Evolutionary conservation across 2,888 invertebrate genomes (phyloP).

Genomic region (Tholera decimalis): DNA sequence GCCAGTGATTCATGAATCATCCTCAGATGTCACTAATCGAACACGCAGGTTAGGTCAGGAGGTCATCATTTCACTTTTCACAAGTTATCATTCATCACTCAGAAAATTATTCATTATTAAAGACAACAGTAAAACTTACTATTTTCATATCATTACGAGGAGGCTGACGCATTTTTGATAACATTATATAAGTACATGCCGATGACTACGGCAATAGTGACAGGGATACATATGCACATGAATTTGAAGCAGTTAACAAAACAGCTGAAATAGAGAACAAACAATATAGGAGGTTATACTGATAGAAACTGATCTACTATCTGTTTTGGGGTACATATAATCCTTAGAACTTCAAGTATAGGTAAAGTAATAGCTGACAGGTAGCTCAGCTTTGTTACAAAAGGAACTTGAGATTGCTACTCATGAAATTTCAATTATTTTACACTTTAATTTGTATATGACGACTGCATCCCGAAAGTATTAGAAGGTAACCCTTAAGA

Average conservation of each 20-base stretch:
- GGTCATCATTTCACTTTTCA: too few species aligned
- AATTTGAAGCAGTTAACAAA: slow-evolving; percentile 3
- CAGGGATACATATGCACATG: not conserved
- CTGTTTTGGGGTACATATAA: not conserved
- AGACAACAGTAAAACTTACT: slow-evolving; percentile 5
- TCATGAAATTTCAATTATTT: too few species aligned
- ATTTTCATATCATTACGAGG: not conserved
- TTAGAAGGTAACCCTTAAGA: not conserved
- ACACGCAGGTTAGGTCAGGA: too few species aligned
- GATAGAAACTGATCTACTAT: not conserved
- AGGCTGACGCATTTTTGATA: accelerated
- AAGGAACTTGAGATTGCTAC: too few species aligned
- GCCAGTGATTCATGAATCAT: too few species aligned
- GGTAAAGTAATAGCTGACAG: not conserved
- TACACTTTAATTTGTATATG: too few species aligned
- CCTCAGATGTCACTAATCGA: too few species aligned
- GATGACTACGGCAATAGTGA: not conserved
- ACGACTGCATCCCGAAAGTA: not conserved
- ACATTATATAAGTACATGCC: slow-evolving; percentile 9
- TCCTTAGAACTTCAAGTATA: not conserved
- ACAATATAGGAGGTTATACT: not conserved
- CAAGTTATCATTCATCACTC: too few species aligned
- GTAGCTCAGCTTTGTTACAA: not conserved
- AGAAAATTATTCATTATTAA: not conserved
- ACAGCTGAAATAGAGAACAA: slow-evolving; percentile 28